Conservation (phyloP, 2,888 invertebrate genomes). For the Eretmocerus hayati region DNA sequence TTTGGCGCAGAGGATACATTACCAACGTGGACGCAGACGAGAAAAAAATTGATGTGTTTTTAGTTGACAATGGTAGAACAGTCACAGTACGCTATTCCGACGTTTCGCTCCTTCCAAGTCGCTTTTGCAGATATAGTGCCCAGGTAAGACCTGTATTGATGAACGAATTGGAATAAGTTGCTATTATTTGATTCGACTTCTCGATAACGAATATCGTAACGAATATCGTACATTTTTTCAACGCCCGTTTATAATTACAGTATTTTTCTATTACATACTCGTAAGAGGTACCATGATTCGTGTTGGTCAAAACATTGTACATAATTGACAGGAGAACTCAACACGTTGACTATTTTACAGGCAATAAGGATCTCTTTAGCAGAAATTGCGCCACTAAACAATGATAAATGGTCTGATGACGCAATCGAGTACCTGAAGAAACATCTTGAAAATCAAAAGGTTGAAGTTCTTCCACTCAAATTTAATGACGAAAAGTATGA, state of each 20-base stretch:
- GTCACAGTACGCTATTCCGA: constrained; percentile 49
- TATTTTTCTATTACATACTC: too few species aligned
- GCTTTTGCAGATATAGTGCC: constrained; percentile 45
- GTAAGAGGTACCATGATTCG: too few species aligned
- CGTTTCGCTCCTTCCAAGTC: constrained; percentile 49
- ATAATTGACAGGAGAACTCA: too few species aligned
- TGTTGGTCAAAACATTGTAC: too few species aligned
- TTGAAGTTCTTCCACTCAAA: constrained; percentile 44
- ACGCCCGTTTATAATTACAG: too few species aligned
- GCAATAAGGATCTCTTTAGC: constrained; percentile 34
- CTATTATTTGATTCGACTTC: too few species aligned
- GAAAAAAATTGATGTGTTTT: constrained; percentile 51
- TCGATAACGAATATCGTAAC: too few species aligned
- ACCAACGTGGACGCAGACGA: constrained; percentile 43
- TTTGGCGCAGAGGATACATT: constrained; percentile 53
- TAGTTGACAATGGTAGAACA: constrained; percentile 59
- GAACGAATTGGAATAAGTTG: too few species aligned
- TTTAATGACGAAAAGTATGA: constrained; percentile 23
- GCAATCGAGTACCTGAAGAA: constrained; percentile 43
- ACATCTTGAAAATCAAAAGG: constrained; percentile 31
- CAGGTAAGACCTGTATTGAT: constrained; percentile 51
- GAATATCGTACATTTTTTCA: too few species aligned
- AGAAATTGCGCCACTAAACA: constrained; percentile 44
- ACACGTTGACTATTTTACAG: constrained; percentile 30
- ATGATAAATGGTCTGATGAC: constrained; percentile 41